Base-by-base conservation (phyloP, 2,113 vertebrate genomes). In the Scomber scombrus region DNA sequence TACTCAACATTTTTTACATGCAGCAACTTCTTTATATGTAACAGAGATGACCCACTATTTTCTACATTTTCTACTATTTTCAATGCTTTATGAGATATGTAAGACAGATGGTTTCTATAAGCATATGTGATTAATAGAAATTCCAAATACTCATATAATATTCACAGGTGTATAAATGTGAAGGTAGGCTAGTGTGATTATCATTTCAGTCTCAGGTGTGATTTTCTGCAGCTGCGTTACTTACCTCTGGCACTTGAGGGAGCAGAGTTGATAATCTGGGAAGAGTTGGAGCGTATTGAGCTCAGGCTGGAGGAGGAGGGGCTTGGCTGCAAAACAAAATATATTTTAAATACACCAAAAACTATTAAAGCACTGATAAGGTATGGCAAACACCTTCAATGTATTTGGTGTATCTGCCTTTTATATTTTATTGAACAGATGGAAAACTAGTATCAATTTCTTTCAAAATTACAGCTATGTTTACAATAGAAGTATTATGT, bases 171-270 rank as follows among this genome's bases (percentile, higher is more conserved):
- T 2, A 29, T 16, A 69, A 21, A 49, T 31, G n/a, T 19, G 19
- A 5, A 2, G 19, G 34, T 47, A 11, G 45, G 14, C 15, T 23
- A 57, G 26, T 51, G 29, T 23, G 70, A 34, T 23, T 15, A 50
- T 56, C 3, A 64, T 46, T 52, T 60, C 45, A 29, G 29, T 64
- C 9, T 45, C 29, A 31, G 40, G 47, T 31, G 58, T 21, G 23
- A 2, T n/a, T 68, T 13, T 66, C 16, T 77, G 61, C 15, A 15
- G 29, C 16, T 60, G 45, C 16, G 29, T 80, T 75, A 74, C 85
- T 96, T 94, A 99, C 98, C 98, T 97, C 98, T 96, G 90, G 97
- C 96, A 71, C 98, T 99, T 82, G 97, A 96, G 63, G 96, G 97
- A 82, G 97, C 96, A 75, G 97, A 98, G 92, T 96, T 97, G 78